Evolutionary conservation across 2,797 vertebrate species (phyloP), one percentile per base, ranked within the genome.

Genomic region (Apogon hyalosoma): DNA sequence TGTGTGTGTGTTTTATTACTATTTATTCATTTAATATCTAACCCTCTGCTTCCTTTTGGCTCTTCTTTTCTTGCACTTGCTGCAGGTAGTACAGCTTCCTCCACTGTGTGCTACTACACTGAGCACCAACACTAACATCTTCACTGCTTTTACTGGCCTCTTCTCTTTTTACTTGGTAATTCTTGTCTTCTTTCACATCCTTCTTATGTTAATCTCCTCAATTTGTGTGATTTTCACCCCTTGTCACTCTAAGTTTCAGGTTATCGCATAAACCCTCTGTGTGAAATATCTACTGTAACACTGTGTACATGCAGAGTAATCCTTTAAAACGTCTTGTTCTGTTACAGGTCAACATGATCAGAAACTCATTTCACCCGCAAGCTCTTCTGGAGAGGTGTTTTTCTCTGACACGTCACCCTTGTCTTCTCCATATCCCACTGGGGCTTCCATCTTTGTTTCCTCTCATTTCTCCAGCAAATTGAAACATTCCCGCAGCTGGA

Each of bases 41-140:
- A 91, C 75, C 69, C 57, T 84, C 43, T 87, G 72, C 77, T 82
- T 87, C 40, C 41, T 69, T 69, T 51, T 94, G 94, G 40, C 55
- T 82, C 52, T 72, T 73, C 54, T 93, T 95, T 92, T 96, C 91
- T 95, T 95, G 92, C 92, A 90, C 84, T 93, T 93, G 95, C 80
- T 71, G 83, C 95, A 99, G 98, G 98, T 97, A 94, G 96, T 94
- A 95, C 96, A 92, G 93, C 96, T 95, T 92, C 92, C 63, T 96
- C 97, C 94, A 95, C 97, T 92, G 91, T 97, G 94, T 98, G 96
- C 95, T 97, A 97, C 95, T 97, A 96, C 95, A 95, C 96, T 95
- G 95, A 97, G 94, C 97, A 99, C 91, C 97, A 98, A 91, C 97
- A 98, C 94, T 99, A 98, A 94, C 96, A 95, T 93, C 96, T 94